Evolutionary conservation across 2,797 vertebrate species (phyloP), one percentile per base, ranked within the genome.

Genomic region (Emys orbicularis): DNA sequence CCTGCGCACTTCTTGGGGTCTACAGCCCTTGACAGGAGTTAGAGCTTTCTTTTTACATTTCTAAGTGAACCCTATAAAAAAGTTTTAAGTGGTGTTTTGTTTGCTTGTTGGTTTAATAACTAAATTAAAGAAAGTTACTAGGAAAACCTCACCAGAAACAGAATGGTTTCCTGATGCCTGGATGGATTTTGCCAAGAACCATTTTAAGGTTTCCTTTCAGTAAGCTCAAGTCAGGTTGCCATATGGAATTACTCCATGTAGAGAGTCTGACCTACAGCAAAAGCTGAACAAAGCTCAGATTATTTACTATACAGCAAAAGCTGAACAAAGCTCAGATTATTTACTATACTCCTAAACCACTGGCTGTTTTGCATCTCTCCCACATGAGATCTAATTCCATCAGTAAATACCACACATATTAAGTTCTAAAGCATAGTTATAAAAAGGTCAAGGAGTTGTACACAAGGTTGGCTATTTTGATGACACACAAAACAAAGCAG

Each of bases 171-270:
- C 97, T 98, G 96, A 97, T 97, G 97, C 79, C 90, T 93, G 74
- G 29, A 6, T 76, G 93, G 89, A 97, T 97, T 97, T 97, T 97
- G 97, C 97, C 95, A 98, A 98, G 95, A 97, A 95, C 96, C 93
- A 2, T 96, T 98, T 97, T 94, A 95, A 97, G 93, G 85, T 97
- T 98, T 97, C 86, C 90, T 97, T 97, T 97, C 95, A 97, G 88
- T 87, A 94, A 94, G 93, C 90, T 96, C 89, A 88, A 98, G 92
- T 95, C 91, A 98, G 96, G 93, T 93, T 98, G 92, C 96, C 97
- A 98, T 98, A 97, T 98, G 98, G 97, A 98, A 98, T 98, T 98
- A 97, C 87, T 98, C 96, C 94, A 2, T 59, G 95, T 91, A 92
- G 93, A 72, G 95, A 97, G 95, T 87, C 96, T 97, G 97, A 97